A percentile compares a stretch with the other conserved stretches of the same genome.
Conservation (phyloP, 1,140 invertebrate species). For the Ditylenchus dipsaci region DNA sequence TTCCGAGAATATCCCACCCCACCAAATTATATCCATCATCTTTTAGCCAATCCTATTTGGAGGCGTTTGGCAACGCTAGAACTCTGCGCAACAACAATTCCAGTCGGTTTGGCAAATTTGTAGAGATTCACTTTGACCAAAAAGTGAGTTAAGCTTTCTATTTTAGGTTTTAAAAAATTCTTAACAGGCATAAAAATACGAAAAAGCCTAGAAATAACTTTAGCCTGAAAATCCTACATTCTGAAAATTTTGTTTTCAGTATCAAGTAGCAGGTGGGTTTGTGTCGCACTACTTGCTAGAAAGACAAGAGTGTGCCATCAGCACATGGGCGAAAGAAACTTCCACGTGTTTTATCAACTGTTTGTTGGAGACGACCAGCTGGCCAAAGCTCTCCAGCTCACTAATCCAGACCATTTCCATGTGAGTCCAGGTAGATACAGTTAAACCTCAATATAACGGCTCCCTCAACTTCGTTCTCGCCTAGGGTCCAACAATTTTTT, state of each 20-base stretch:
- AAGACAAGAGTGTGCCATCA: constrained; percentile 81
- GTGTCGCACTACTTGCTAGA: constrained; percentile 93
- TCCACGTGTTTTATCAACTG: constrained; percentile 91
- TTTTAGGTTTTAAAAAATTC: no score
- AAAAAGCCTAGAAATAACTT: no score
- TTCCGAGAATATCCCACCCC: no score
- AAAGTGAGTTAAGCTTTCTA: constrained; percentile 63
- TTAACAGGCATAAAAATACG: no score
- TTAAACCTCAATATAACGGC: no score
- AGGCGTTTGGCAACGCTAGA: constrained; percentile 91
- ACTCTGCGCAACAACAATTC: constrained; percentile 95
- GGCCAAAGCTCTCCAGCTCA: not conserved
- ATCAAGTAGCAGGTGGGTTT: constrained; percentile 82
- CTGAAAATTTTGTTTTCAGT: constrained; percentile 55
- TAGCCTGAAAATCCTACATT: not conserved
- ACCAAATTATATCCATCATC: no score
- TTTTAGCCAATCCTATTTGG: constrained; percentile 81
- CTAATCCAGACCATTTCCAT: not conserved
- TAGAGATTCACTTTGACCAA: constrained; percentile 89
- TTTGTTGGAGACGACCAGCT: constrained; percentile 71
- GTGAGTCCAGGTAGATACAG: no score
- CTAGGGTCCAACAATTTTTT: no score
- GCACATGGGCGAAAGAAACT: constrained; percentile 80
- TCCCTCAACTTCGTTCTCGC: no score
- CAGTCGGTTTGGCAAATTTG: constrained; percentile 95